A percentile compares a stretch with the other conserved stretches of the same genome.
phyloP scores from a whole-genome alignment of 2,113 vertebrate genomes.

The Notechis scutatus region DNA sequence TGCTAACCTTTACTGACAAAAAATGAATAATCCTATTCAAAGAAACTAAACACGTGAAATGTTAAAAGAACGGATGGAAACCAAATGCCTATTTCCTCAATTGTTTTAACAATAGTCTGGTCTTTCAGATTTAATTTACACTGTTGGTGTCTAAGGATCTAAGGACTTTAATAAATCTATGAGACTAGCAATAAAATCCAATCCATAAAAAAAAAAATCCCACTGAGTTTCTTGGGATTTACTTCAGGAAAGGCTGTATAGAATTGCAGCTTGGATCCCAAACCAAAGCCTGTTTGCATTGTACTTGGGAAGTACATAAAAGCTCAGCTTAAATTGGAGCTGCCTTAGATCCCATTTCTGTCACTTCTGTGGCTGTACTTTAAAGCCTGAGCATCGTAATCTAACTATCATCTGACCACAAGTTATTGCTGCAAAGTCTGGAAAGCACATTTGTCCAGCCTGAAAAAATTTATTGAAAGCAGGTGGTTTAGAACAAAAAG shows the following conservation, averaged over 20 bases:
- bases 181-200: not conserved
- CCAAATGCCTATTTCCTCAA: not conserved
- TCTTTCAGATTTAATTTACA: slow-evolving; percentile 14
- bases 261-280: slow-evolving; percentile 8
- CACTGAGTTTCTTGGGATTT: not conserved
- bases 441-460: slow-evolving; percentile 54
- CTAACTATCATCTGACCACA: slow-evolving; percentile 48
- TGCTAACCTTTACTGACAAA: not conserved
- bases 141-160: not conserved
- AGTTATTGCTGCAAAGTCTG: slow-evolving; percentile 53
- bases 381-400: slow-evolving; percentile 42
- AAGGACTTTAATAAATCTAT: not conserved
- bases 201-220: not conserved
- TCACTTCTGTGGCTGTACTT: slow-evolving; percentile 26
- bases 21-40: not conserved
- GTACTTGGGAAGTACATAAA: slow-evolving; percentile 42
- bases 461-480: slow-evolving; percentile 60
- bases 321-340: slow-evolving; percentile 26
- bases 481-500: slow-evolving; percentile 46
- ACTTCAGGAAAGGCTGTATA: not conserved
- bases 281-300: not conserved
- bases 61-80: not conserved
- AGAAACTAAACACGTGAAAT: not conserved
- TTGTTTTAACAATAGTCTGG: slow-evolving; percentile 13
- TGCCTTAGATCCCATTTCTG: slow-evolving; percentile 40